A percentile compares a stretch with the other conserved stretches of the same genome.
Evolutionary conservation across 2,888 invertebrate genomes (phyloP).

Genomic region (Anoncus sp.): DNA sequence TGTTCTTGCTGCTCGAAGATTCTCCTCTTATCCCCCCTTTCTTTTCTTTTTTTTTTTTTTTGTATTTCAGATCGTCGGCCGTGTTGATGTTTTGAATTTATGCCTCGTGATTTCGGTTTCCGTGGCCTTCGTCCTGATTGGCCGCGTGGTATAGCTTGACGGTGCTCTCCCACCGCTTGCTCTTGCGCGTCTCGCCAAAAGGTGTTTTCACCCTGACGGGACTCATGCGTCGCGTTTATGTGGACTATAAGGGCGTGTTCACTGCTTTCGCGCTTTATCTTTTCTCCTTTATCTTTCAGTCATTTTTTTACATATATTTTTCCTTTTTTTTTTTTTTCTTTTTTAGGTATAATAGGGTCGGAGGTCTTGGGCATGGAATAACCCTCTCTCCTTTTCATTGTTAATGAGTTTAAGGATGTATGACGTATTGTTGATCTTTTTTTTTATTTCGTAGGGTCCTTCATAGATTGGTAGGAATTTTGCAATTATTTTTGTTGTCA

Average conservation of each 20-base stretch:
- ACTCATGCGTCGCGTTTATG: no score
- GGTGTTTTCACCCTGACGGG: no score
- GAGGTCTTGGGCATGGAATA: conserved; percentile 17
- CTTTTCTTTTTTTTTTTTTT: background rate
- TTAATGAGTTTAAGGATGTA: background rate
- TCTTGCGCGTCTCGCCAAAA: no score
- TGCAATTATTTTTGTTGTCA: background rate
- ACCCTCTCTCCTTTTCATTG: background rate
- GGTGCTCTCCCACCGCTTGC: no score
- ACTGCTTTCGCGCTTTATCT: background rate
- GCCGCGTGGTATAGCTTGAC: no score
- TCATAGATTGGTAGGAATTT: conserved; percentile 34
- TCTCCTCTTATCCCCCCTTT: background rate
- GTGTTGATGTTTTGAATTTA: no score
- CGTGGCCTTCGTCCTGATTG: no score
- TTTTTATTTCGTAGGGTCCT: conserved; percentile 5
- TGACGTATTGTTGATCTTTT: background rate
- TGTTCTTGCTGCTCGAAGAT: background rate
- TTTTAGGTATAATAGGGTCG: conserved; percentile 6
- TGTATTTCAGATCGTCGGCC: no score
- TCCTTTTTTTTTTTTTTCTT: background rate
- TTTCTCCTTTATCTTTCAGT: background rate
- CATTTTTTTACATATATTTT: no score
- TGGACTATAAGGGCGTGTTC: no score
- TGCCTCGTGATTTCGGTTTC: no score